Evolutionary conservation across 2,797 vertebrate species (phyloP), one percentile per base, ranked within the genome.

Genomic region (Spinus olivaceus): DNA sequence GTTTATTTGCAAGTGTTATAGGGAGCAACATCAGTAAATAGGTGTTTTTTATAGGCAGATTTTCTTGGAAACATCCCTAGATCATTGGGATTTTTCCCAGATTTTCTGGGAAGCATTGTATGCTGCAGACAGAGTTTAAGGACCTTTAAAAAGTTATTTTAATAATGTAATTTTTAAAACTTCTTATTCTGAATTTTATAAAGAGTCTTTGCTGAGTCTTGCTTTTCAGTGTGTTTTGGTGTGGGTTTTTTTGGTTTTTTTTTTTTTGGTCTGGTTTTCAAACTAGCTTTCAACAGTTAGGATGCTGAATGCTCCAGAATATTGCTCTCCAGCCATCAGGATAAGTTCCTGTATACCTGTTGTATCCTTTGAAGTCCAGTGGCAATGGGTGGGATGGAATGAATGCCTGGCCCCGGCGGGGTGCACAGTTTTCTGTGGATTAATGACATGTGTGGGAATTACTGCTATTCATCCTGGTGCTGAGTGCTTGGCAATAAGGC

Each of bases 21-120:
- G 30, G 59, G 3, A 60, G 1, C 22, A 60, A 39, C 0, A 21
- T 12, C 0, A 1, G 3, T 18, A 50, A 71, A 46, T 6, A 21
- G 1, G 3, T 53, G 3, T 37, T 74, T 37, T 23, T 25, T 39
- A 14, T 7, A 25, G 5, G 2, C 4, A 57, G 6, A 1, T 21
- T 49, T 66, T 46, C 32, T 49, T 70, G 11, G 14, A 64, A 71
- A 8, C 0, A 0, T 27, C 47, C 20, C 2, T 50, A 50, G 27
- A 50, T 17, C 27, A 50, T 50, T 28, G 16, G 10, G 15, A 28
- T 28, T 6, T 10, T 50, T 50, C 49, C 27, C 49, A 28, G 49
- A 50, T 50, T 50, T 72, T 44, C 35, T 50, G 56, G 8, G 11
- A 61, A 76, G 6, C 0, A 0, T 30, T 54, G 2, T 71, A 18